Conservation (phyloP, 2,797 vertebrate species). For the Aphelocoma californica region DNA sequence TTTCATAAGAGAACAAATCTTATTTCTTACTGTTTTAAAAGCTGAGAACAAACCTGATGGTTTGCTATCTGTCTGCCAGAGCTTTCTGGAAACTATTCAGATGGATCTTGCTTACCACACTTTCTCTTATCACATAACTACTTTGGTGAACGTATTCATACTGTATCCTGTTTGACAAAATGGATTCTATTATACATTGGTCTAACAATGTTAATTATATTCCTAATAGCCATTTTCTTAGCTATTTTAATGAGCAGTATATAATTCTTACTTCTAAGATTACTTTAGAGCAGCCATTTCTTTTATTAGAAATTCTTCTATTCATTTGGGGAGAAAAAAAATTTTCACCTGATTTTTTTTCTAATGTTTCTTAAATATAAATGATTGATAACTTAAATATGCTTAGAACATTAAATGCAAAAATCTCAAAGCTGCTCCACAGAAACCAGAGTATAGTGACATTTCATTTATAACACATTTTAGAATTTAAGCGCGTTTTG, state of each 20-base stretch:
- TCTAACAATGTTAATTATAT: neutral
- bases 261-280: neutral
- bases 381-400: neutral
- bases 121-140: neutral
- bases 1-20: neutral
- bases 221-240: neutral
- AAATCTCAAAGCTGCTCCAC: neutral
- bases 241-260: neutral
- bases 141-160: neutral
- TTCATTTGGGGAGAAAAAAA: neutral
- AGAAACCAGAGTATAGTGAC: neutral
- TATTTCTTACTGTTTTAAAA: neutral
- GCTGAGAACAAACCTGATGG: neutral
- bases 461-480: neutral
- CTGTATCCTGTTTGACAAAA: neutral
- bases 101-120: neutral
- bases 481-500: neutral
- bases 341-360: accelerated
- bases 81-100: neutral
- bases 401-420: neutral
- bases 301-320: neutral
- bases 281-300: neutral
- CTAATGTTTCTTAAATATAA: neutral
- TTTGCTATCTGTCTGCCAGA: neutral
- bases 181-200: neutral